phyloP scores from a whole-genome alignment of 2,113 vertebrate genomes.

The Antechinus stuartii region DNA sequence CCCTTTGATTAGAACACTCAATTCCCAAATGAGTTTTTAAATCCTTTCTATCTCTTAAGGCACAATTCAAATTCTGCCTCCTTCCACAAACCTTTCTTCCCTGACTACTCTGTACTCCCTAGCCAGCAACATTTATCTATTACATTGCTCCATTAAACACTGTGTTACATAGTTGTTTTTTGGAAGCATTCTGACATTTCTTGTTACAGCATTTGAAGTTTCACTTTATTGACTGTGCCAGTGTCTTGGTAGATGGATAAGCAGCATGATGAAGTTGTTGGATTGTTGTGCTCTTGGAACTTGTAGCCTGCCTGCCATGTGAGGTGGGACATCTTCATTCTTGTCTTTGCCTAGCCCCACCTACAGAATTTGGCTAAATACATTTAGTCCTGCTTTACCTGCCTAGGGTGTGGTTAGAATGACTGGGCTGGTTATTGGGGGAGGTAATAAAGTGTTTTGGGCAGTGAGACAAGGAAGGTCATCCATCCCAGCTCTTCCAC shows the following conservation, averaged over 20 bases:
- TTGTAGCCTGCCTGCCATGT: not conserved
- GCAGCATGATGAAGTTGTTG: not conserved
- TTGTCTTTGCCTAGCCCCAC: not conserved
- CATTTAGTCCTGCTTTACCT: not conserved
- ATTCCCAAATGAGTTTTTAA: not conserved
- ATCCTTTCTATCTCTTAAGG: not conserved
- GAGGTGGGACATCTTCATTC: not conserved
- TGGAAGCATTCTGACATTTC: not conserved
- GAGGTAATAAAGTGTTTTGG: not conserved
- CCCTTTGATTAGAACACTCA: not conserved
- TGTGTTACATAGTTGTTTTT: not conserved
- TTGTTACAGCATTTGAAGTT: not conserved
- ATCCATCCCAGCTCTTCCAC: not conserved
- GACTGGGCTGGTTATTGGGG: slow-evolving; percentile 9
- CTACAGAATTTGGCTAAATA: not conserved
- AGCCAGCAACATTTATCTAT: not conserved
- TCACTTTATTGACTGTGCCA: not conserved
- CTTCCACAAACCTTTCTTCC: not conserved
- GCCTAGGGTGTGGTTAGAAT: not conserved
- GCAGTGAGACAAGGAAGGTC: not conserved
- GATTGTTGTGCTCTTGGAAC: not conserved
- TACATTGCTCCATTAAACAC: not conserved
- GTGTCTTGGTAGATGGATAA: not conserved
- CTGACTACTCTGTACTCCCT: not conserved
- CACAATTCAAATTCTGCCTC: not conserved